Evolutionary conservation across 2,888 invertebrate genomes (phyloP).

Genomic region (Hymenopus coronatus): DNA sequence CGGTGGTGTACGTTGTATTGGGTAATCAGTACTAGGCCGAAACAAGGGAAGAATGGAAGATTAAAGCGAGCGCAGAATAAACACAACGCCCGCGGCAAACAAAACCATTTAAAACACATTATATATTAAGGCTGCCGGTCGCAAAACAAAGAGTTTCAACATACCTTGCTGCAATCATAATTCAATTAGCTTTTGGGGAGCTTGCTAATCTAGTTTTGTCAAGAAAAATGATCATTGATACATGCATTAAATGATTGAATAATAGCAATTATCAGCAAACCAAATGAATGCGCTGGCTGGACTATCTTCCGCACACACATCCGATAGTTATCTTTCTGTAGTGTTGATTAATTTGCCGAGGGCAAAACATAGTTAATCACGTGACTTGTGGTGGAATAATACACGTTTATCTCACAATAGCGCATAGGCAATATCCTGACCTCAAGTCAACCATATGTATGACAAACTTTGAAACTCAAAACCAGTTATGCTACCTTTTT

Average conservation of each 20-base stretch:
- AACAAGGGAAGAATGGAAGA: neutral
- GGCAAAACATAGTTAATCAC: neutral
- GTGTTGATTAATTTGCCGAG: neutral
- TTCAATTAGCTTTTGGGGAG: neutral
- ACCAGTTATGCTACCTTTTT: no score
- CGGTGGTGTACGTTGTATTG: no score
- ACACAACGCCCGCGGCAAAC: neutral
- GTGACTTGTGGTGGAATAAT: neutral
- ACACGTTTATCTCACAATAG: neutral
- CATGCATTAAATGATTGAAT: neutral
- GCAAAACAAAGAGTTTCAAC: neutral
- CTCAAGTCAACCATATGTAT: no score
- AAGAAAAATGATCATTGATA: neutral
- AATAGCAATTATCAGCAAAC: neutral
- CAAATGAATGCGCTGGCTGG: neutral
- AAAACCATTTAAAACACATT: neutral
- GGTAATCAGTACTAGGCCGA: no score
- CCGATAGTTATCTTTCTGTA: neutral
- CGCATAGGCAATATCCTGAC: no score
- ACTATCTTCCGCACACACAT: neutral
- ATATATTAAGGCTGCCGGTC: neutral
- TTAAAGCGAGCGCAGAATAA: neutral
- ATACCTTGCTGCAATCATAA: neutral
- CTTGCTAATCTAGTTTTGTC: neutral
- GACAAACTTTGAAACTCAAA: no score